These are phyloP conservation scores for Adrianichthys oophorus DNA, from an alignment of 2,797 vertebrate genomes.

Conservation along the genomic window DNA sequence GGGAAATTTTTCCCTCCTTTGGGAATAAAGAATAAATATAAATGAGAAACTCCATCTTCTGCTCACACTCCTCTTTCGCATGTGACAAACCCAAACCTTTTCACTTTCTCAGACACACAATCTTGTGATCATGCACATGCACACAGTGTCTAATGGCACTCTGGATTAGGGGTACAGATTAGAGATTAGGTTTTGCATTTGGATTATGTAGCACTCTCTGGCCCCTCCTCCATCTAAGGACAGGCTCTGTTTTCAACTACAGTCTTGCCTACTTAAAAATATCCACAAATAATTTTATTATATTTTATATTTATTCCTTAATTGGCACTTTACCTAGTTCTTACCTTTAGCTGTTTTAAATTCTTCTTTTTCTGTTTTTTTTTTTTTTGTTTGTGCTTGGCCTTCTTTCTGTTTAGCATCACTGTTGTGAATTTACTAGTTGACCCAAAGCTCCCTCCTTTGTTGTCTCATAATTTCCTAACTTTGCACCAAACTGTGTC, in stretches of 20 bases:
- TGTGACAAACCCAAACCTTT: slow-evolving; percentile 38
- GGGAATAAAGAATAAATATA: slow-evolving; percentile 16
- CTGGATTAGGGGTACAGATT: slow-evolving; percentile 79
- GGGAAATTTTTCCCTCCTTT: slow-evolving; percentile 17
- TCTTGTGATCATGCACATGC: slow-evolving; percentile 9
- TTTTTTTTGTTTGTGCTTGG: neutral
- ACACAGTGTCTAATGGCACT: slow-evolving; percentile 44
- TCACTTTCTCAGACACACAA: slow-evolving; percentile 31
- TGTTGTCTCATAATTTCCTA: slow-evolving; percentile 23
- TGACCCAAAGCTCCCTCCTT: slow-evolving; percentile 13
- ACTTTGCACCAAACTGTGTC: slow-evolving; percentile 19
- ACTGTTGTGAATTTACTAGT: slow-evolving; percentile 8
- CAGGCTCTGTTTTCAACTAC: slow-evolving; percentile 47
- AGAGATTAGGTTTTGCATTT: slow-evolving; percentile 75
- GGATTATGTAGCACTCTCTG: slow-evolving; percentile 72
- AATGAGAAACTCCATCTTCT: slow-evolving; percentile 23
- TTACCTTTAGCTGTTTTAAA: no score
- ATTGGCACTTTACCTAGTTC: no score
- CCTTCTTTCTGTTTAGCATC: slow-evolving; percentile 14
- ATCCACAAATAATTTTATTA: no score
- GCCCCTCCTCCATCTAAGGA: slow-evolving; percentile 59
- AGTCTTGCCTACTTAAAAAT: slow-evolving; percentile 13
- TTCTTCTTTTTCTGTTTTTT: slow-evolving; percentile 5
- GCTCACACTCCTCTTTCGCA: slow-evolving; percentile 38
- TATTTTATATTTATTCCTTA: no score